Percentiles rank a stretch among this genome's conserved stretches.
These are phyloP conservation scores for Rana temporaria DNA, from an alignment of 2,113 vertebrate genomes.

Conservation along the genomic window DNA sequence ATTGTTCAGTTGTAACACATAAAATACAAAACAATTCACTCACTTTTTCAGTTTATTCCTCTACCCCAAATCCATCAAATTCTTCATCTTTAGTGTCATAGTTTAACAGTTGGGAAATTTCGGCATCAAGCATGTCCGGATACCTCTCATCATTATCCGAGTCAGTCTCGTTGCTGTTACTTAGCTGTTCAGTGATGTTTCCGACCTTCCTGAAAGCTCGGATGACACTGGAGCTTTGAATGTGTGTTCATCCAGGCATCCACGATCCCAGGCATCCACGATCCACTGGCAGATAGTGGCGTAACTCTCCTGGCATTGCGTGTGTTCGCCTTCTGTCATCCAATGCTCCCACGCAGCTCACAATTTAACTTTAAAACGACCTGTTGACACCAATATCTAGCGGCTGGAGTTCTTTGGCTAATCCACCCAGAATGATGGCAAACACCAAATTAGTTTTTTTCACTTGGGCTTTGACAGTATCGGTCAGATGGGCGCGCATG, in stretches of 20 bases:
- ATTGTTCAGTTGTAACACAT: not conserved
- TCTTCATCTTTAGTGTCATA: too few relatives aligned
- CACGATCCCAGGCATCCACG: too few relatives aligned
- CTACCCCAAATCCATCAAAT: too few relatives aligned
- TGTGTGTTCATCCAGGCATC: too few relatives aligned
- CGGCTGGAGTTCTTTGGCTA: not conserved
- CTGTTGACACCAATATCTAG: not conserved
- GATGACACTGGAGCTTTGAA: too few relatives aligned
- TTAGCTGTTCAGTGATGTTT: too few relatives aligned
- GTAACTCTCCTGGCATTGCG: too few relatives aligned
- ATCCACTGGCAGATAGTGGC: too few relatives aligned
- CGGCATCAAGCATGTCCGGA: not conserved
- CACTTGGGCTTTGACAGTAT: conserved; percentile 21
- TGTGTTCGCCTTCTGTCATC: not conserved
- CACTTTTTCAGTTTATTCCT: too few relatives aligned
- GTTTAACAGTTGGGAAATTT: not conserved
- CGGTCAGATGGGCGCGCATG: too few relatives aligned
- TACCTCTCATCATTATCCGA: conserved; percentile 9
- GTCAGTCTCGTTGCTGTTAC: conserved; percentile 1
- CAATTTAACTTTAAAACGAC: conserved; percentile 1
- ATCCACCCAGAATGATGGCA: not conserved
- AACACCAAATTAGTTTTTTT: not conserved
- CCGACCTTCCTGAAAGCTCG: too few relatives aligned
- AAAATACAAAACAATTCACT: not conserved
- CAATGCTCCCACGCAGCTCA: not conserved